Evolutionary conservation across 2,888 invertebrate genomes (phyloP).

Genomic region (Aproaerema taeniolella): DNA sequence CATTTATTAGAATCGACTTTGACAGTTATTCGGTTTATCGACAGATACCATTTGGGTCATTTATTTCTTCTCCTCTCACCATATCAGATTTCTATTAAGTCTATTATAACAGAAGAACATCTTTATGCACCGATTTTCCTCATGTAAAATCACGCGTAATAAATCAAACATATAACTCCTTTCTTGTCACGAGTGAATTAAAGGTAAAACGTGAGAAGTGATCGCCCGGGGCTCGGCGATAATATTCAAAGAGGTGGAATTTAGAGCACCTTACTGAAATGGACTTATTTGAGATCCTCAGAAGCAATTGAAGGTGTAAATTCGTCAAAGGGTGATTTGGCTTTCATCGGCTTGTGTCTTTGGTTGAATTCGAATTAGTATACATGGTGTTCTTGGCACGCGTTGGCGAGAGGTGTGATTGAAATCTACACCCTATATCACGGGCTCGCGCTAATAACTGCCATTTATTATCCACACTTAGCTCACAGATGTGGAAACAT

Average conservation of each 20-base stretch:
- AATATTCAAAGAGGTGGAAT: background rate
- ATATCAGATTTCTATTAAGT: too few relatives aligned
- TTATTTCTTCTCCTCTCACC: too few relatives aligned
- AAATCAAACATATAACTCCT: background rate
- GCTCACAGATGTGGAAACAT: constrained; percentile 3
- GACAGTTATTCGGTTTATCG: constrained; percentile 32
- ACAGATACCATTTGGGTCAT: too few relatives aligned
- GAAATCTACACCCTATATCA: constrained; percentile 11
- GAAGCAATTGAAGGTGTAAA: too few relatives aligned
- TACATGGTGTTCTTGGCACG: constrained; percentile 1
- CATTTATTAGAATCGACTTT: constrained; percentile 44
- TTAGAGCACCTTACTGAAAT: background rate
- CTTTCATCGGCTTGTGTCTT: too few relatives aligned
- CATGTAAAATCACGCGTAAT: too few relatives aligned
- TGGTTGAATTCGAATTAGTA: too few relatives aligned
- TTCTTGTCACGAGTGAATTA: background rate
- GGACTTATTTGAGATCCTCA: too few relatives aligned
- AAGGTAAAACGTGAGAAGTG: constrained; percentile 1
- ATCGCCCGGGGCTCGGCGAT: background rate
- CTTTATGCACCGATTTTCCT: too few relatives aligned
- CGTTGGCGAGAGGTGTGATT: constrained; percentile 4
- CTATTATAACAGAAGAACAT: too few relatives aligned
- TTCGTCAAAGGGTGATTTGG: too few relatives aligned
- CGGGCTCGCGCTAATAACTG: constrained; percentile 14
- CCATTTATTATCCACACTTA: constrained; percentile 14